Evolutionary conservation across 1,140 invertebrate species (phyloP).

Genomic region (Neomicropteryx cornuta): DNA sequence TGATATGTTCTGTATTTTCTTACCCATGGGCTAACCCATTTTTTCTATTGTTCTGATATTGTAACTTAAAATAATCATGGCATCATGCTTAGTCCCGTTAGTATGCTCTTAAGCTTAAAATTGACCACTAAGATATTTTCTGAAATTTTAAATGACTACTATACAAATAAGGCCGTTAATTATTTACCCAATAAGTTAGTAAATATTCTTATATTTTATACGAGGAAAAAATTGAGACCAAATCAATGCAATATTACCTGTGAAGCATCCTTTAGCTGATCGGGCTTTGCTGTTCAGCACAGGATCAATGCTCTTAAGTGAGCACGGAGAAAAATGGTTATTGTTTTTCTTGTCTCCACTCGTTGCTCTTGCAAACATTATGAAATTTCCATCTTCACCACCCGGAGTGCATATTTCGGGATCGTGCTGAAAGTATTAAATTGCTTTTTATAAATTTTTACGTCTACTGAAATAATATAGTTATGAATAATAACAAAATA

Average conservation of each 20-base stretch:
- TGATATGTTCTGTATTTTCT: too few relatives aligned
- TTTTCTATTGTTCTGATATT: too few relatives aligned
- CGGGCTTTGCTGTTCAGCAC: conserved; percentile 88
- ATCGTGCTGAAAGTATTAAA: conserved; percentile 68
- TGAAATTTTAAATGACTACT: too few relatives aligned
- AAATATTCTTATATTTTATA: not conserved
- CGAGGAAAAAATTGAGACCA: conserved; percentile 4
- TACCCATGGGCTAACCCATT: too few relatives aligned
- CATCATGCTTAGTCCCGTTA: too few relatives aligned
- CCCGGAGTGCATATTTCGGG: conserved; percentile 85
- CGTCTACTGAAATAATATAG: too few relatives aligned
- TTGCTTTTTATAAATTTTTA: too few relatives aligned
- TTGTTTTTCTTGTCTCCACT: conserved; percentile 95
- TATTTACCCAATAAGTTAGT: too few relatives aligned
- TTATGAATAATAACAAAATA: conserved; percentile 5
- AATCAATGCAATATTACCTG: conserved; percentile 57
- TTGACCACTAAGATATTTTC: too few relatives aligned
- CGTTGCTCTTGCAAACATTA: conserved; percentile 94
- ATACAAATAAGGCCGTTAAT: not conserved
- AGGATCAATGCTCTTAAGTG: conserved; percentile 87
- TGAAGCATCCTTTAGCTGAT: conserved; percentile 84
- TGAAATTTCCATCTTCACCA: conserved; percentile 92
- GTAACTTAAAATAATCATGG: too few relatives aligned
- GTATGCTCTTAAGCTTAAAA: too few relatives aligned
- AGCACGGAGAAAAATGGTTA: conserved; percentile 88